Conservation (phyloP, 2,797 vertebrate species). For the Lerista edwardsae region DNA sequence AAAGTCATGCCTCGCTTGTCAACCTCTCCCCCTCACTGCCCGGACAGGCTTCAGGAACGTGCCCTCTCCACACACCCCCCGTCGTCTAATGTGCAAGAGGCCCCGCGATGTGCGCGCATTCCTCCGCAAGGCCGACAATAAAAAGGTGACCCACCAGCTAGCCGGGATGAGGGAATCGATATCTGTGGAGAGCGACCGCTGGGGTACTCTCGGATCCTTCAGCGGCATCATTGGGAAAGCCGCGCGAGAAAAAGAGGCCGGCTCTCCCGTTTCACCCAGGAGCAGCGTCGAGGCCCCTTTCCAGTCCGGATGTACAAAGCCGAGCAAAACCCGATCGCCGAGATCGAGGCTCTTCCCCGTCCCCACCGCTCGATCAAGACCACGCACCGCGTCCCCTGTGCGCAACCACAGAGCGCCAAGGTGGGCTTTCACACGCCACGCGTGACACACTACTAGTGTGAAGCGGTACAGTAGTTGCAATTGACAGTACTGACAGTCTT, state of each 20-base stretch:
- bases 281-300: conserved; percentile 69
- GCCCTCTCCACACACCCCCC: too few relatives aligned
- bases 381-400: background rate
- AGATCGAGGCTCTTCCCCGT: background rate
- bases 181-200: too few relatives aligned
- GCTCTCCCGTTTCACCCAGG: conserved; percentile 63
- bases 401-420: background rate
- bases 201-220: conserved; percentile 45
- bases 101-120: background rate
- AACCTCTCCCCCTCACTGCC: too few relatives aligned
- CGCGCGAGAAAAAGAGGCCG: conserved; percentile 63
- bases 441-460: too few relatives aligned
- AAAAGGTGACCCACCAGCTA: background rate
- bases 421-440: background rate
- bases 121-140: background rate
- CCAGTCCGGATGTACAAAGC: conserved; percentile 60
- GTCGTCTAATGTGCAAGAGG: background rate
- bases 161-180: background rate
- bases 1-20: too few relatives aligned
- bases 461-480: conserved; percentile 22
- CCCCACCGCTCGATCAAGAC: background rate
- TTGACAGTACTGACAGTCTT: too few relatives aligned
- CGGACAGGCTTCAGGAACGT: background rate
- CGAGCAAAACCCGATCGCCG: conserved; percentile 44
- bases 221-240: conserved; percentile 57